Percentiles rank a stretch among this genome's conserved stretches.
These are phyloP conservation scores for Epirrita christyi DNA, from an alignment of 2,888 invertebrate species.

Conservation along the genomic window DNA sequence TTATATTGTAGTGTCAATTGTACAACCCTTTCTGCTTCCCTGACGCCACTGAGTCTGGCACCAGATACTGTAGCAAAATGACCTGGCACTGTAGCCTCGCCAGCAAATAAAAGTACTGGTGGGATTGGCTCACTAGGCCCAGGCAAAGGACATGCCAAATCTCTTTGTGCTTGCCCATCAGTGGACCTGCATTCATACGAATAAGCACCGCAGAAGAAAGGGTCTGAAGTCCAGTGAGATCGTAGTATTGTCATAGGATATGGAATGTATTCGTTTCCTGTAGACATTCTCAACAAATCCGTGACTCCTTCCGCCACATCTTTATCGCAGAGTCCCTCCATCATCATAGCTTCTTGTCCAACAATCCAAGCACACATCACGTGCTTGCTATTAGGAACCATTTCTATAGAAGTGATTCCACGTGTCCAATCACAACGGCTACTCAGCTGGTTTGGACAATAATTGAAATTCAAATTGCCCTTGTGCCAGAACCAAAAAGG, in stretches of 20 bases:
- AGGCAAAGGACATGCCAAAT: slow-evolving; percentile 87
- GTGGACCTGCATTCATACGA: slow-evolving; percentile 80
- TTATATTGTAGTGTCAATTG: slow-evolving; percentile 83
- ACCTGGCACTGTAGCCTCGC: slow-evolving; percentile 91
- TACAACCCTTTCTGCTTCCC: slow-evolving; percentile 91
- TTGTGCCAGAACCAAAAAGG: slow-evolving; percentile 90
- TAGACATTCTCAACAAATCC: slow-evolving; percentile 85
- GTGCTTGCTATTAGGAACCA: slow-evolving; percentile 88
- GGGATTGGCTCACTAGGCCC: slow-evolving; percentile 85
- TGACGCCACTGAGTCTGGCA: slow-evolving; percentile 90
- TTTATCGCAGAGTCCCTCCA: slow-evolving; percentile 88
- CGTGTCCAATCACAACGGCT: slow-evolving; percentile 88
- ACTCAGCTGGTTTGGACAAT: slow-evolving; percentile 80
- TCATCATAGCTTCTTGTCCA: slow-evolving; percentile 87
- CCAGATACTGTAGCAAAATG: slow-evolving; percentile 91
- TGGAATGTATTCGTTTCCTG: slow-evolving; percentile 86
- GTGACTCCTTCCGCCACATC: slow-evolving; percentile 88
- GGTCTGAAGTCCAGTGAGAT: slow-evolving; percentile 90
- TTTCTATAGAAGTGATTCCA: slow-evolving; percentile 88
- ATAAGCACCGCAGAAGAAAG: slow-evolving; percentile 89
- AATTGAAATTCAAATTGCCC: slow-evolving; percentile 86
- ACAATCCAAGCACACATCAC: slow-evolving; percentile 89
- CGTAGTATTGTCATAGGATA: slow-evolving; percentile 87
- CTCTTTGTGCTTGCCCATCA: slow-evolving; percentile 65
- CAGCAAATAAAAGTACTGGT: slow-evolving; percentile 91